These are phyloP conservation scores for Barbus barbus DNA, from an alignment of 2,113 vertebrate genomes.

Conservation along the genomic window DNA sequence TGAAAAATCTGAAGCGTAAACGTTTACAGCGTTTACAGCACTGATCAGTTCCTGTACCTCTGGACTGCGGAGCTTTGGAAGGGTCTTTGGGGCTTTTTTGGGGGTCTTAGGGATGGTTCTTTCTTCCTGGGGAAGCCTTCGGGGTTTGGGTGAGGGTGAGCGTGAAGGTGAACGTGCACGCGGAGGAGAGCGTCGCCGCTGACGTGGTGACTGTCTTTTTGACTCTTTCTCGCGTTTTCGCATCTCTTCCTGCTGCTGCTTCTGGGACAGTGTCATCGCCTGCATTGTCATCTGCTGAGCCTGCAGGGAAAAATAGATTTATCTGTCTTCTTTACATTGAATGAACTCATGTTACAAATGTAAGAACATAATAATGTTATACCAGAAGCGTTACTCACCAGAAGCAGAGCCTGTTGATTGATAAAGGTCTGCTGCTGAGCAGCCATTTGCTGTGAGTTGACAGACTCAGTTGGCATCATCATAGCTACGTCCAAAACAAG, in stretches of 20 bases:
- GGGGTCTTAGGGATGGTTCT: background rate
- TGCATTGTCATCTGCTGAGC: slow-evolving; percentile 97
- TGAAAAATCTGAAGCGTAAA: slow-evolving; percentile 1
- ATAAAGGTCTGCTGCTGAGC: slow-evolving; percentile 89
- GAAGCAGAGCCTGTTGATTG: slow-evolving; percentile 89
- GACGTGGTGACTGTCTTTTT: background rate
- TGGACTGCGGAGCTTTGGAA: slow-evolving; percentile 16
- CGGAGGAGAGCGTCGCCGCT: slow-evolving; percentile 3
- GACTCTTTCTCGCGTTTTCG: slow-evolving; percentile 41
- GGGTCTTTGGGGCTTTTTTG: slow-evolving; percentile 25
- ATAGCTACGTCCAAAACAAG: slow-evolving; percentile 71
- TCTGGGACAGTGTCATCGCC: slow-evolving; percentile 87
- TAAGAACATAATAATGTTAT: too few relatives aligned
- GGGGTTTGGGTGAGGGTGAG: background rate
- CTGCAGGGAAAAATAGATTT: slow-evolving; percentile 72
- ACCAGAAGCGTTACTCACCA: too few relatives aligned
- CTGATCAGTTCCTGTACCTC: slow-evolving; percentile 46
- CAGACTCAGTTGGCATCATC: slow-evolving; percentile 73
- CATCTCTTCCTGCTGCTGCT: slow-evolving; percentile 75
- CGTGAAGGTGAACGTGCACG: background rate
- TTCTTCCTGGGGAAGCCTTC: background rate
- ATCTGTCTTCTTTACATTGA: too few relatives aligned
- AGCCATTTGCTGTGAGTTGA: slow-evolving; percentile 79
- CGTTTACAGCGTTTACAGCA: too few relatives aligned
- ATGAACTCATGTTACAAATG: too few relatives aligned